Base-by-base conservation (phyloP, 2,113 vertebrate genomes). In the Notothenia coriiceps region DNA sequence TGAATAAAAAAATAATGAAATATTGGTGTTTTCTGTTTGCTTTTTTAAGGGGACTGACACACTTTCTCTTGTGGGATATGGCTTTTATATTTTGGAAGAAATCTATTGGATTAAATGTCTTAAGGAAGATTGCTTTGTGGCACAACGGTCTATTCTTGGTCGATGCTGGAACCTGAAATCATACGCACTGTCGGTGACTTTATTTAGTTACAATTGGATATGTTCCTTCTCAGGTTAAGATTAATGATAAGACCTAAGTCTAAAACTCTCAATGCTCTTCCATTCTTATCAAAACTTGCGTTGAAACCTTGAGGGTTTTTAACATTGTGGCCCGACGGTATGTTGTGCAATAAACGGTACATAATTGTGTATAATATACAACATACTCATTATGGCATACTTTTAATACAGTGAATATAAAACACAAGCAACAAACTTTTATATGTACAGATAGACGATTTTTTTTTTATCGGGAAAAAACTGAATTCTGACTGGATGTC, bases 1-100 rank as follows among this genome's bases (percentile, higher is more conserved):
- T 96, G 95, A 97, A 96, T 97, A 94, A 96, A 97, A 96, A 83
- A 54, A 47, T 1, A n/a, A 44, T 13, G n/a, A 40, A 89, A 96
- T n/a, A 12, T 8, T 60, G n/a, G 52, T 40, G 7, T 29, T 29
- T 29, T 29, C 29, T 29, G 35, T 40, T 40, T 40, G 35, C 6
- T 40, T 40, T 40, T 40, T 40, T 40, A 40, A 40, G 35, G 7
- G 35, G 8, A 43, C 47, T 25, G 33, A 2, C 49, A 18, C 10
- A 6, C 6, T 64, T 46, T 46, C n/a, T 18, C 25, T 54, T 63
- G 13, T 40, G 35, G 17, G 10, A 12, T n/a, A 9, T 51, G 10
- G 12, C 6, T 17, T 9, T 40, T 40, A 40, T 40, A 57, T 18
- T n/a, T n/a, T 25, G 4, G 18, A 54, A 69, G 17, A n/a, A 13